Percentiles rank a stretch among this genome's conserved stretches.
Conservation (phyloP, 1,140 invertebrate species). For the Probaryconus sp. region DNA sequence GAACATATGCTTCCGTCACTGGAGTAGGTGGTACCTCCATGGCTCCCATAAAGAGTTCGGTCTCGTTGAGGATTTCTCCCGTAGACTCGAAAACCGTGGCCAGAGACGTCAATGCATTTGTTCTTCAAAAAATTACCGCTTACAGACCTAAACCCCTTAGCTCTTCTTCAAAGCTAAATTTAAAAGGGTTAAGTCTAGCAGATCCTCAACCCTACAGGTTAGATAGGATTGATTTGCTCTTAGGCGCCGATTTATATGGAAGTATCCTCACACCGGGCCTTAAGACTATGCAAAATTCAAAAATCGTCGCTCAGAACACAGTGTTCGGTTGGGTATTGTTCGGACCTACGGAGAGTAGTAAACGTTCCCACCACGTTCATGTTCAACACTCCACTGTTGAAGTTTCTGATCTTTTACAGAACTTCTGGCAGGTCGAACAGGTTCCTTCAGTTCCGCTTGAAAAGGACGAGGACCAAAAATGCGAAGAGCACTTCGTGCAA, state of each 20-base stretch:
- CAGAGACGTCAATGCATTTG: neutral
- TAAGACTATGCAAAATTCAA: neutral
- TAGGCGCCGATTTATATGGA: slow-evolving; percentile 2
- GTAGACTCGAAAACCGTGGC: neutral
- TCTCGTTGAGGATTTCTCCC: neutral
- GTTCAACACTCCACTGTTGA: neutral
- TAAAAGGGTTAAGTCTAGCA: neutral
- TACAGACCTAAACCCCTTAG: neutral
- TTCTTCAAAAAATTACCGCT: neutral
- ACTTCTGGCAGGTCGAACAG: slow-evolving; percentile 9
- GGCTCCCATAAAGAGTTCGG: neutral
- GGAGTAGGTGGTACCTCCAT: neutral
- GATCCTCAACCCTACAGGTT: neutral
- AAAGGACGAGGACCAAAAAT: neutral
- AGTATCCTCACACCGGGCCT: neutral
- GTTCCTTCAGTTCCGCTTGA: no score
- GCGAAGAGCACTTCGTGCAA: slow-evolving; percentile 5
- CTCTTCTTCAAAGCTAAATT: neutral
- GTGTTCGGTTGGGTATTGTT: no score
- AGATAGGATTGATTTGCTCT: neutral
- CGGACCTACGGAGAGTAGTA: neutral
- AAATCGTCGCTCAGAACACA: slow-evolving; percentile 4
- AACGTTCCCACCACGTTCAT: neutral
- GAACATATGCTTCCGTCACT: neutral
- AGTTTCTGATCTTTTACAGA: neutral